Evolutionary conservation across 2,888 invertebrate genomes (phyloP).

Genomic region (Morpho achilles): DNA sequence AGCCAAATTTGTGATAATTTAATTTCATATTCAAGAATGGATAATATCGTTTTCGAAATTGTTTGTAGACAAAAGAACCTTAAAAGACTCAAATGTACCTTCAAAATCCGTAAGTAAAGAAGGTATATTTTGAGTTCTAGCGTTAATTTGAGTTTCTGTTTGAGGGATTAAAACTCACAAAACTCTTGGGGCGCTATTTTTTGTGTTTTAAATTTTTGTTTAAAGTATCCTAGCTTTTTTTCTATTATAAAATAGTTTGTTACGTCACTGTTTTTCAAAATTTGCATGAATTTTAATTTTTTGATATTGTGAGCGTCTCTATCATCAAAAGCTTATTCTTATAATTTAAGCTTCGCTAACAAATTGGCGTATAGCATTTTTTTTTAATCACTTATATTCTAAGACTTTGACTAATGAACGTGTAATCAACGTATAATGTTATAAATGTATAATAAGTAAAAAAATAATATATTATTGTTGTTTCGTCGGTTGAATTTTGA

Average conservation of each 20-base stretch:
- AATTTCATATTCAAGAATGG: too few relatives aligned
- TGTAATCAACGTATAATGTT: too few relatives aligned
- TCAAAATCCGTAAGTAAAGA: too few relatives aligned
- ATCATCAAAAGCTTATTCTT: slow-evolving; percentile 57
- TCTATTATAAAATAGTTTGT: slow-evolving; percentile 15
- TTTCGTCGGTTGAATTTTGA: slow-evolving; percentile 53
- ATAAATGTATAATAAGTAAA: background rate
- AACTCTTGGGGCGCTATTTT: too few relatives aligned
- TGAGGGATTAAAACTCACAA: too few relatives aligned
- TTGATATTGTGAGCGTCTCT: slow-evolving; percentile 35
- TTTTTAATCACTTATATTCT: background rate
- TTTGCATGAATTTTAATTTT: slow-evolving; percentile 33
- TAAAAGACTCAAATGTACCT: background rate
- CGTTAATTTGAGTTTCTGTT: too few relatives aligned
- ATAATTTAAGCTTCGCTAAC: slow-evolving; percentile 72
- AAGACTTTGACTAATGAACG: background rate
- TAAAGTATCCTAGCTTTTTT: background rate
- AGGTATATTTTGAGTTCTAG: too few relatives aligned
- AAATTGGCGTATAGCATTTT: slow-evolving; percentile 3
- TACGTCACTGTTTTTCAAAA: slow-evolving; percentile 22
- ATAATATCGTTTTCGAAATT: too few relatives aligned
- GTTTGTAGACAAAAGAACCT: background rate
- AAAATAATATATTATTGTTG: slow-evolving; percentile 11
- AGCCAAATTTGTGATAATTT: too few relatives aligned
- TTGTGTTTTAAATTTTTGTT: slow-evolving; percentile 1